A percentile compares a stretch with the other conserved stretches of the same genome.
Evolutionary conservation across 2,888 invertebrate species (phyloP).

Genomic region (Odiellus spinosus): DNA sequence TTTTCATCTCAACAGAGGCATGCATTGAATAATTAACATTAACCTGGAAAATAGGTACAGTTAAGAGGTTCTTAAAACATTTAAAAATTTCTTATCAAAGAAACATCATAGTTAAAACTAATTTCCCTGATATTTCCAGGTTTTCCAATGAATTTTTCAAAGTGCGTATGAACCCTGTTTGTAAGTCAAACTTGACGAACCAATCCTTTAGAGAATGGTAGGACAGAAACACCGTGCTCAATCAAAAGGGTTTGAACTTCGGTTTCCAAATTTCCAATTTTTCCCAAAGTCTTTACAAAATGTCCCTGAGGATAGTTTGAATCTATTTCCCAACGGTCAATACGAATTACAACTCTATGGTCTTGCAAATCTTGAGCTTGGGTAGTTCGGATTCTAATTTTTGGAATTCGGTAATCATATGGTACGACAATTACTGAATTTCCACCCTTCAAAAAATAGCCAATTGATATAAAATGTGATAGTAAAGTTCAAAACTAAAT

Average conservation of each 20-base stretch:
- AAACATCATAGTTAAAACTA: too few relatives aligned
- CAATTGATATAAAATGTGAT: background rate
- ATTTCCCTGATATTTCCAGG: too few relatives aligned
- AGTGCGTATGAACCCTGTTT: too few relatives aligned
- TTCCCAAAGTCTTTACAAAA: constrained; percentile 26
- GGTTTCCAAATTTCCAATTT: constrained; percentile 27
- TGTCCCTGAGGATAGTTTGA: constrained; percentile 29
- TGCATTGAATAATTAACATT: too few relatives aligned
- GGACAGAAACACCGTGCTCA: constrained; percentile 24
- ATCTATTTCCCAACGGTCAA: constrained; percentile 26
- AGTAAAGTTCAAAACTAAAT: too few relatives aligned
- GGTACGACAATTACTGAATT: constrained; percentile 26
- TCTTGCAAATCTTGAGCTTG: constrained; percentile 25
- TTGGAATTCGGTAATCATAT: constrained; percentile 28
- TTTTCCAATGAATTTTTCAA: too few relatives aligned
- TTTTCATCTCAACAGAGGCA: too few relatives aligned
- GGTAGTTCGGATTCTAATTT: constrained; percentile 26
- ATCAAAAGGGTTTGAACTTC: constrained; percentile 25
- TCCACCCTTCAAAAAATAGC: background rate
- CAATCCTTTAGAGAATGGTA: constrained; percentile 25
- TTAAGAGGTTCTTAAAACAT: too few relatives aligned
- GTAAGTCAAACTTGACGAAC: constrained; percentile 17
- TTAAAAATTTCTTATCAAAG: too few relatives aligned
- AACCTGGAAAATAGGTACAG: too few relatives aligned
- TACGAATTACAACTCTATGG: constrained; percentile 25